These are phyloP conservation scores for Slavum lentiscoides DNA, from an alignment of 2,888 invertebrate species.

Conservation along the genomic window DNA sequence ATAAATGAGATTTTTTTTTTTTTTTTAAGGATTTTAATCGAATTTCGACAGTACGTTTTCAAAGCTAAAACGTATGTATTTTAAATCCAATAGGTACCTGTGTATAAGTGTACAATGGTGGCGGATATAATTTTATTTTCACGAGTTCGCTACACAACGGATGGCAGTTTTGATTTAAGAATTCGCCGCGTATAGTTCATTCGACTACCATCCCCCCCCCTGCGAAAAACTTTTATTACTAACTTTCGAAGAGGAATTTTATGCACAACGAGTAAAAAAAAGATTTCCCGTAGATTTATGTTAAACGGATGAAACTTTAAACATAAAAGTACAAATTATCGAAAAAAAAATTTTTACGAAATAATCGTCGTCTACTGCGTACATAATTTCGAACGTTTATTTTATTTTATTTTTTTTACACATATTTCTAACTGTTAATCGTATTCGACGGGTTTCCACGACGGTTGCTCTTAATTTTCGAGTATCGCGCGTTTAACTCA, in stretches of 20 bases:
- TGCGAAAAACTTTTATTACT: slow-evolving; percentile 2
- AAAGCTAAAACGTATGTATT: not conserved
- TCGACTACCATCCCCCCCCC: no score
- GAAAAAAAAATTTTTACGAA: slow-evolving; percentile 27
- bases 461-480: slow-evolving; percentile 9
- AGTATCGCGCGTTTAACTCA: slow-evolving; percentile 14
- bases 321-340: slow-evolving; percentile 24
- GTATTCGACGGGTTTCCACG: not conserved
- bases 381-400: slow-evolving; percentile 22
- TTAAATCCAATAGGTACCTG: not conserved
- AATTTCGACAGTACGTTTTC: not conserved
- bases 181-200: not conserved
- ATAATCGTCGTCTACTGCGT: not conserved
- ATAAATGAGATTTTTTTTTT: not conserved
- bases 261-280: not conserved
- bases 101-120: not conserved
- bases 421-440: slow-evolving; percentile 12
- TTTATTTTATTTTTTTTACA: not conserved
- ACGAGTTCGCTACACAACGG: not conserved
- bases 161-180: slow-evolving; percentile 15
- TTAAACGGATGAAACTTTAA: slow-evolving; percentile 25
- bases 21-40: not conserved
- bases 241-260: not conserved
- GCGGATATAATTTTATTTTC: not conserved
- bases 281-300: slow-evolving; percentile 15